These are phyloP conservation scores for Augiades crinisus DNA, from an alignment of 2,888 invertebrate genomes.

Conservation along the genomic window DNA sequence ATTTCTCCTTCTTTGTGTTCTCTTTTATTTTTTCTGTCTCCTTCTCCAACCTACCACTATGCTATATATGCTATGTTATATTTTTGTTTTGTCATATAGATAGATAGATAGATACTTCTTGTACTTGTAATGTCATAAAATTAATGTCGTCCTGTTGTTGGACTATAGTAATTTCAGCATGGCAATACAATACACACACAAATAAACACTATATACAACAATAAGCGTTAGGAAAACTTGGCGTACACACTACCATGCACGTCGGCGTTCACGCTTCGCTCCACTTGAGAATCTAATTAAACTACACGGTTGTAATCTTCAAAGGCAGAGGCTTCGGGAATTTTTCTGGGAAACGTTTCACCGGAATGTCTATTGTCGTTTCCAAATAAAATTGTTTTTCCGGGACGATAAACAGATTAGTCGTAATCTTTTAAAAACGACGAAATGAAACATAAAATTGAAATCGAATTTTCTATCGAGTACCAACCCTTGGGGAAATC, in stretches of 20 bases:
- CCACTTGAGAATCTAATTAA: constrained; percentile 23
- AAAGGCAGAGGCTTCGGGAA: constrained; percentile 12
- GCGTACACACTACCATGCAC: neutral
- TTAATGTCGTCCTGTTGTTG: too few relatives aligned
- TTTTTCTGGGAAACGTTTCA: constrained; percentile 15
- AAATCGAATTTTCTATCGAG: constrained; percentile 54
- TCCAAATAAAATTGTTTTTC: constrained; percentile 20
- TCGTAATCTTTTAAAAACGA: constrained; percentile 19
- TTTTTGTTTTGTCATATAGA: too few relatives aligned
- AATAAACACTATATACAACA: too few relatives aligned
- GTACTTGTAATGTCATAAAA: too few relatives aligned
- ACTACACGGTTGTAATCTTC: constrained; percentile 20
- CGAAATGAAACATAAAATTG: constrained; percentile 47
- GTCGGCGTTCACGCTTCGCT: constrained; percentile 9
- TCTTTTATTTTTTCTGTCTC: too few relatives aligned
- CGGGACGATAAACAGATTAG: constrained; percentile 16
- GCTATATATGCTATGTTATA: too few relatives aligned
- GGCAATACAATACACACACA: too few relatives aligned
- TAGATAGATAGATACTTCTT: too few relatives aligned
- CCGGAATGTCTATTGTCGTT: constrained; percentile 16
- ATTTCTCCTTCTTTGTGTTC: too few relatives aligned
- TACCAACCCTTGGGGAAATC: constrained; percentile 57
- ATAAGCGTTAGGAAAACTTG: neutral
- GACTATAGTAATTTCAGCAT: too few relatives aligned
- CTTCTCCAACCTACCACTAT: too few relatives aligned